These are phyloP conservation scores for Bombyx huttoni DNA, from an alignment of 2,888 invertebrate species.

Conservation along the genomic window DNA sequence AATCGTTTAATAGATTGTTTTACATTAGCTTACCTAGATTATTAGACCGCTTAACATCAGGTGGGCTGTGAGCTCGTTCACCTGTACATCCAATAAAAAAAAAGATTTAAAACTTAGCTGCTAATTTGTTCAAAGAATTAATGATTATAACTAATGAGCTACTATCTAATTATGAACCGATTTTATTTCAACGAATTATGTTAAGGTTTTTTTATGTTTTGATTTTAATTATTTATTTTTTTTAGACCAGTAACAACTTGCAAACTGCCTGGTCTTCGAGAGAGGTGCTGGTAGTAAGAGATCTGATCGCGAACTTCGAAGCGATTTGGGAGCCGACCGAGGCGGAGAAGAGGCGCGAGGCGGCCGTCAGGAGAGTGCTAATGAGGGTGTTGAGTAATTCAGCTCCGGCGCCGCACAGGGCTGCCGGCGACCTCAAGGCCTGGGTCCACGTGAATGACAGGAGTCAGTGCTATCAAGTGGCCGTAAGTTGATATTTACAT, in stretches of 20 bases:
- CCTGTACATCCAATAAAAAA: too few relatives aligned
- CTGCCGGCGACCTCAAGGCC: slow-evolving; percentile 84
- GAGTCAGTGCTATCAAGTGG: slow-evolving; percentile 67
- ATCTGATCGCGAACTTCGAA: slow-evolving; percentile 82
- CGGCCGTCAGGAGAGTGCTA: slow-evolving; percentile 81
- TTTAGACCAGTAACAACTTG: slow-evolving; percentile 50
- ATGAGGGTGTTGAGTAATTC: slow-evolving; percentile 77
- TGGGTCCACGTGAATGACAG: slow-evolving; percentile 83
- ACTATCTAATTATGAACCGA: too few relatives aligned
- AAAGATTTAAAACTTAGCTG: too few relatives aligned
- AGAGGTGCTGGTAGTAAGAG: slow-evolving; percentile 82
- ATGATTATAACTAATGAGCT: too few relatives aligned
- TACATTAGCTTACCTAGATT: too few relatives aligned
- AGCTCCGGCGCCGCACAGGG: slow-evolving; percentile 70
- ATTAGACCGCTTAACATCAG: too few relatives aligned
- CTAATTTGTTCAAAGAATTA: too few relatives aligned
- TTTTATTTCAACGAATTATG: too few relatives aligned
- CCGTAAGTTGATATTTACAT: slow-evolving; percentile 54
- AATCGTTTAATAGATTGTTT: too few relatives aligned
- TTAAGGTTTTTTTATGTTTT: too few relatives aligned
- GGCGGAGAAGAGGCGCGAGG: slow-evolving; percentile 81
- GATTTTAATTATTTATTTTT: background rate
- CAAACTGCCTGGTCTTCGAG: slow-evolving; percentile 75
- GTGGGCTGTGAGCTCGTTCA: too few relatives aligned
- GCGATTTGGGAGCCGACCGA: slow-evolving; percentile 86